phyloP scores from a whole-genome alignment of 2,888 invertebrate species.

The Salticus scenicus region DNA sequence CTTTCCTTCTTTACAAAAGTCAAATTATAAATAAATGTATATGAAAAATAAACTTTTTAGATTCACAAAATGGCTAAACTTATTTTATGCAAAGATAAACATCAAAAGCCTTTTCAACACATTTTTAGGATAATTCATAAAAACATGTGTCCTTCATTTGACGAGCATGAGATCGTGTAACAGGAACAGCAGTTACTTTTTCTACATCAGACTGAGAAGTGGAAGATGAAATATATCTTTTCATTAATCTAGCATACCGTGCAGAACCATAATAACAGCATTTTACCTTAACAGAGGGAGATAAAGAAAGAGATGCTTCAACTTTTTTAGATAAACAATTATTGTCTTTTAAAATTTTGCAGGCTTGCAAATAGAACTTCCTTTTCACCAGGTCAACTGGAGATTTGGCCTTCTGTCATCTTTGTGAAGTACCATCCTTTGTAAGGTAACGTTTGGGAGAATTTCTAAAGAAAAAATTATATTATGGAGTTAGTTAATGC shows the following conservation, averaged over 20 bases:
- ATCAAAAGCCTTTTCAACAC: too few relatives aligned
- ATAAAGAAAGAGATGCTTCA: background rate
- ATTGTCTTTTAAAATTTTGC: background rate
- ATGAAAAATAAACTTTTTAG: too few relatives aligned
- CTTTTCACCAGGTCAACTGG: background rate
- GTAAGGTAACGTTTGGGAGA: conserved; percentile 24
- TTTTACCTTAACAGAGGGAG: conserved; percentile 1
- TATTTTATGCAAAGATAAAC: too few relatives aligned
- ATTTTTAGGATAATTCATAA: conserved; percentile 47
- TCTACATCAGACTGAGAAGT: background rate
- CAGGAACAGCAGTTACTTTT: conserved; percentile 16
- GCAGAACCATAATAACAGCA: background rate
- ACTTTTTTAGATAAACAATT: background rate
- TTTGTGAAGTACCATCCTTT: conserved; percentile 19
- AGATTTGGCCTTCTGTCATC: conserved; percentile 54
- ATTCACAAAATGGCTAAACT: too few relatives aligned
- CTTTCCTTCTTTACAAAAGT: too few relatives aligned
- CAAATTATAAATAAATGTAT: too few relatives aligned
- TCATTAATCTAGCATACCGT: conserved; percentile 1
- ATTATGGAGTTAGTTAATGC: too few relatives aligned
- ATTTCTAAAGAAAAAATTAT: conserved; percentile 25
- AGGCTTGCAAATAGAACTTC: background rate
- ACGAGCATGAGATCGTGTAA: conserved; percentile 50
- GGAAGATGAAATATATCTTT: background rate
- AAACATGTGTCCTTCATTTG: conserved; percentile 35